Evolutionary conservation across 2,797 vertebrate species (phyloP).

Genomic region (Aulostomus chinensis): DNA sequence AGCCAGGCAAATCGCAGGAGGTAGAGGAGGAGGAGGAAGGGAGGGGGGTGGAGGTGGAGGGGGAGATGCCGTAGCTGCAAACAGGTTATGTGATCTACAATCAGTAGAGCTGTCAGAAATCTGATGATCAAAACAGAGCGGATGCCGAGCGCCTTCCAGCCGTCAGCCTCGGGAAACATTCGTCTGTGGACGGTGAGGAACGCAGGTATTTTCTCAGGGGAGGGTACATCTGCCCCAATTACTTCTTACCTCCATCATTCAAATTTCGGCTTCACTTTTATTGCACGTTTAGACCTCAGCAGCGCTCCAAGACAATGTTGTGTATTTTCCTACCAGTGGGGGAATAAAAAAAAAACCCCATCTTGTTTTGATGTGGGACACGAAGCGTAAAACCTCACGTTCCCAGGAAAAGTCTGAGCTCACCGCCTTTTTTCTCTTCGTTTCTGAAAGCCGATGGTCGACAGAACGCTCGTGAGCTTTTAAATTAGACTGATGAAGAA

Average conservation of each 20-base stretch:
- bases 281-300: slow-evolving; percentile 15
- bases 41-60: no score
- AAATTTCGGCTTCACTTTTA: slow-evolving; percentile 32
- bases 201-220: slow-evolving; percentile 20
- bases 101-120: slow-evolving; percentile 60
- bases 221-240: slow-evolving; percentile 39
- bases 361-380: slow-evolving; percentile 27
- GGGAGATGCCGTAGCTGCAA: slow-evolving; percentile 30
- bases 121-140: slow-evolving; percentile 66
- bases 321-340: slow-evolving; percentile 20
- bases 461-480: neutral
- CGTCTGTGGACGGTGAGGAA: slow-evolving; percentile 20
- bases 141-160: slow-evolving; percentile 45
- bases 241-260: slow-evolving; percentile 47
- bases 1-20: slow-evolving; percentile 51
- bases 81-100: slow-evolving; percentile 56
- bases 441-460: neutral
- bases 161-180: slow-evolving; percentile 40
- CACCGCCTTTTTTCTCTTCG: no score
- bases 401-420: slow-evolving; percentile 6
- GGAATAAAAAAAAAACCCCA: neutral
- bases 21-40: slow-evolving; percentile 25
- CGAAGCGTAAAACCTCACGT: slow-evolving; percentile 8
- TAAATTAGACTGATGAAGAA: no score
- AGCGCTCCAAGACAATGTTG: slow-evolving; percentile 9